phyloP scores from a whole-genome alignment of 2,888 invertebrate genomes.

The Hirtodrosophila histrioides region DNA sequence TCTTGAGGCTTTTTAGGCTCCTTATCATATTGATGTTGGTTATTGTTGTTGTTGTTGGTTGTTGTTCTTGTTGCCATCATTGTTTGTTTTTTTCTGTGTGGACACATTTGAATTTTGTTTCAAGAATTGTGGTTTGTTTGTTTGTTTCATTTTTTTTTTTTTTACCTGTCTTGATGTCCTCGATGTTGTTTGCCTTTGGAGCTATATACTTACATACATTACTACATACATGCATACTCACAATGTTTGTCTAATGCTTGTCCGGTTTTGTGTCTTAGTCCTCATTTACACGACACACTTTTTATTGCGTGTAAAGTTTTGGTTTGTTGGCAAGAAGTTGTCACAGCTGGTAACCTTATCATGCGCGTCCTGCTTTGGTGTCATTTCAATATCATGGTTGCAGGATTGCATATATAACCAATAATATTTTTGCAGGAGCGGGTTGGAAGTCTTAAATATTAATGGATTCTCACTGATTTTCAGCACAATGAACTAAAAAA shows the following conservation, averaged over 20 bases:
- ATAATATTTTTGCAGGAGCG: too few species aligned
- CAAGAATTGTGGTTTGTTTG: not conserved
- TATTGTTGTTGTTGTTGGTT: constrained; percentile 3
- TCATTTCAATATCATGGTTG: too few species aligned
- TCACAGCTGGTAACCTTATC: too few species aligned
- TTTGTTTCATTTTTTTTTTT: too few species aligned
- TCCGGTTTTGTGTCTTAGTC: constrained; percentile 2
- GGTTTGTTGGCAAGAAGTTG: too few species aligned
- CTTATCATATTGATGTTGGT: constrained; percentile 1
- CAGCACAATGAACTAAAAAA: too few species aligned
- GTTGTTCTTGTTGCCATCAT: not conserved
- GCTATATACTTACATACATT: not conserved
- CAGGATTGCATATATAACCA: too few species aligned
- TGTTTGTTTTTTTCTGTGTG: not conserved
- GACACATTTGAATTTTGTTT: not conserved
- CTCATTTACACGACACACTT: too few species aligned
- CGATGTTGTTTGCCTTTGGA: constrained; percentile 2
- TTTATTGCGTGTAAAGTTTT: too few species aligned
- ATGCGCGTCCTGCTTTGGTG: too few species aligned
- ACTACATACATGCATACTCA: not conserved
- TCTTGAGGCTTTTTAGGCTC: not conserved
- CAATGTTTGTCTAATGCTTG: constrained; percentile 5
- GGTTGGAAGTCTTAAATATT: too few species aligned
- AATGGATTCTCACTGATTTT: too few species aligned
- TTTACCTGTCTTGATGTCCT: constrained; percentile 7